Evolutionary conservation across 2,797 vertebrate species (phyloP), one percentile per base, ranked within the genome.

Genomic region (Spatula versicolor): DNA sequence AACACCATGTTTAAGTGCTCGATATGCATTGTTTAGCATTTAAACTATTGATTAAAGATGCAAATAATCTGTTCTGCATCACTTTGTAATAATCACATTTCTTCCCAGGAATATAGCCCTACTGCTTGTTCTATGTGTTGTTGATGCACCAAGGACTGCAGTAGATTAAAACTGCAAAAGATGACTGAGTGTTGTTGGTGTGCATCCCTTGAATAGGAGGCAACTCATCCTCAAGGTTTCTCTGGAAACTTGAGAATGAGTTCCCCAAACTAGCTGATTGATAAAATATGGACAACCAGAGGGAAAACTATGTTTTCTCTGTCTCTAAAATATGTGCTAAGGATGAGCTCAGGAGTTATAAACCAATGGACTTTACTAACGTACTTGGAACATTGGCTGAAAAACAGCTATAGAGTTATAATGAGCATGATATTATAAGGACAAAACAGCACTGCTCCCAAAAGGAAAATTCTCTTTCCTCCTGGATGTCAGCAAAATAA

Each of bases 11-110:
- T 83, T 93, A 84, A 74, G 0, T 50, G 28, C 72, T 85, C 3
- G 2, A 19, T 21, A 41, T 31, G 64, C 64, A 26, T 75, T 78
- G 67, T 83, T 86, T 86, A 86, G 50, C 73, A 52, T 89, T 85
- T 77, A 91, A 87, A 80, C 59, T 79, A 78, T 88, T 83, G 86
- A 92, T 95, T 88, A 85, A 96, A 91, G 89, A 81, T 81, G 68
- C 43, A 83, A 75, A 84, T 73, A 66, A 85, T 79, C 60, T 76
- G 6, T 74, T 90, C 60, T 37, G 17, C 48, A 71, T 68, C 18
- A 16, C 55, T 86, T 45, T 83, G 20, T 71, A 35, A 45, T 41
- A 41, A n/a, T 78, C 60, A 8, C n/a, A 7, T 76, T 60, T 67
- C 16, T 82, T 54, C 67, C 54, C 11, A 9, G 66, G 63, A 71